Evolutionary conservation across 2,888 invertebrate species (phyloP).

Genomic region (Gibbula magus): DNA sequence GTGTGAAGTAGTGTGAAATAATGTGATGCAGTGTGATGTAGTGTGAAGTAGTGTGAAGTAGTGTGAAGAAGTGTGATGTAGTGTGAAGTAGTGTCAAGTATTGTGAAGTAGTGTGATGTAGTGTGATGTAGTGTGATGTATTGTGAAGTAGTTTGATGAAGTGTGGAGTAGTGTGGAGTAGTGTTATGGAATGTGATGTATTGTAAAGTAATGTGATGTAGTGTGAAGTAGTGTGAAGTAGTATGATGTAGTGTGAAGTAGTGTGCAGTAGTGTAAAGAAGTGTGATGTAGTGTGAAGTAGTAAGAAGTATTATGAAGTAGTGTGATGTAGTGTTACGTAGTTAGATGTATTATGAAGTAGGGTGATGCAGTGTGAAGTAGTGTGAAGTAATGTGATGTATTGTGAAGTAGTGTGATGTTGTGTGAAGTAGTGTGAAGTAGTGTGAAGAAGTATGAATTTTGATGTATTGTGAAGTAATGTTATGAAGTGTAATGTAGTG

Average conservation of each 20-base stretch:
- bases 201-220: neutral
- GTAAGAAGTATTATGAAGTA: neutral
- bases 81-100: no score
- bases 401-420: neutral
- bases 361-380: neutral
- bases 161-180: neutral
- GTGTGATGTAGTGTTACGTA: neutral
- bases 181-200: neutral
- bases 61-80: no score
- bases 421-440: neutral
- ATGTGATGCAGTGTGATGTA: no score
- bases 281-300: neutral
- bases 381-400: neutral
- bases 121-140: no score
- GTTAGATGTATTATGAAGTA: neutral
- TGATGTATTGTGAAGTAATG: neutral
- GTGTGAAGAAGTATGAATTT: neutral
- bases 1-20: no score
- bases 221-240: neutral
- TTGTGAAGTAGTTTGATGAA: no score
- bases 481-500: neutral
- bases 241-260: neutral
- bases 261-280: neutral
- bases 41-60: no score
- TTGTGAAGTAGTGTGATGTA: no score